These are phyloP conservation scores for Cercopithecus mona DNA, from an alignment of 2,113 vertebrate genomes.

Conservation along the genomic window DNA sequence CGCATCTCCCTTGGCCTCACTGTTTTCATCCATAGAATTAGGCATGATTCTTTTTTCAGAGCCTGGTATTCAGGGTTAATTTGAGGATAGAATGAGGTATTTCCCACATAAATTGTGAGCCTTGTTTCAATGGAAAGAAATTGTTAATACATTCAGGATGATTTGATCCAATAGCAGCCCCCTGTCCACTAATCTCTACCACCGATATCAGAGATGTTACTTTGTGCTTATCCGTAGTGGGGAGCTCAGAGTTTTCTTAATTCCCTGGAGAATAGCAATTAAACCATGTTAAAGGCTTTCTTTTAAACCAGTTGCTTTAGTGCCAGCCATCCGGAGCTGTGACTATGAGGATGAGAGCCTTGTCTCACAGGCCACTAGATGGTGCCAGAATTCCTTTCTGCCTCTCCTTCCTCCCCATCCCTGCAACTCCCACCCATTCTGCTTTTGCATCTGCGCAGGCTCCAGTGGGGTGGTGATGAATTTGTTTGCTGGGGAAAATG, in stretches of 20 bases:
- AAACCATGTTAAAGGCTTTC: neutral
- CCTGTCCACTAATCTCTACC: conserved; percentile 45
- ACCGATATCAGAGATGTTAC: conserved; percentile 22
- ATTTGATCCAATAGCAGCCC: conserved; percentile 5
- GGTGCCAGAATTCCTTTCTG: conserved; percentile 49
- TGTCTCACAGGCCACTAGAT: conserved; percentile 24
- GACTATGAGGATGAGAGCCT: neutral
- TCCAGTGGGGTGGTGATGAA: conserved; percentile 16
- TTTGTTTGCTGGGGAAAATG: conserved; percentile 40
- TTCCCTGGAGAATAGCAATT: neutral
- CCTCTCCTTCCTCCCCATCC: neutral
- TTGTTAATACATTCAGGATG: neutral
- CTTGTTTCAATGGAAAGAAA: neutral
- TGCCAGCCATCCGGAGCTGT: neutral
- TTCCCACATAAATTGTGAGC: neutral
- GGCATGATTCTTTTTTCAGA: neutral
- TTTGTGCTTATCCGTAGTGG: neutral
- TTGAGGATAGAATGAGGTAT: neutral
- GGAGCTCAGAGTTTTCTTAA: conserved; percentile 43
- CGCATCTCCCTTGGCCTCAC: neutral
- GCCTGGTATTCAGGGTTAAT: neutral
- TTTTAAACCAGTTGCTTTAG: conserved; percentile 15
- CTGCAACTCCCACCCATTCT: neutral
- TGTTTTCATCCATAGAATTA: neutral
- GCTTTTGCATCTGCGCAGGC: neutral